Base-by-base conservation (phyloP, 2,113 vertebrate species). In the Dryoscopus gambensis region DNA sequence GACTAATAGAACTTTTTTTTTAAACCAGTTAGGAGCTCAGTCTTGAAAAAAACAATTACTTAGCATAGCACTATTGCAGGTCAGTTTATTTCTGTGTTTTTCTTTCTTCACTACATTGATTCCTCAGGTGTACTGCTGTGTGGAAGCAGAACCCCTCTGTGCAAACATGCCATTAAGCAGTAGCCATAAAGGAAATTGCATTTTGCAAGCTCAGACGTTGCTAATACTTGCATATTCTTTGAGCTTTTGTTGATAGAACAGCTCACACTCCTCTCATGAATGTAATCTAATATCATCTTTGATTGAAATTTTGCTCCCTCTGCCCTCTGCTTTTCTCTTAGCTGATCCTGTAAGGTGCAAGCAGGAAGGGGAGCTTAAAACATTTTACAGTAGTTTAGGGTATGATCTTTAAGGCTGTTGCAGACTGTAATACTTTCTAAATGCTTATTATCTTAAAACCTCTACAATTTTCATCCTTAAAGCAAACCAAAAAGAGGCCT, bases 21-120 rank as follows among this genome's bases (percentile, higher is more conserved):
- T 71, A 37, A 39, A 42, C 11, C 6, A 67, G 2, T 7, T n/a
- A 76, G 23, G 12, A 64, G 1, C 2, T 68, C 3, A 0, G 5
- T 46, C 28, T 78, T 57, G 22, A 77, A 82, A 84, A 90, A 44
- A 46, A 2, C 8, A 53, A 1, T 56, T 77, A 33, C 21, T 79
- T 75, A 68, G 4, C 7, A 19, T 49, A 40, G 19, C 25, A 35
- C 4, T 49, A 23, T 3, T 25, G 31, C 17, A 44, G 8, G 33
- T 28, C 35, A 5, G 1, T 47, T 78, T 68, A 35, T 47, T 69
- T 87, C 28, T 67, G 31, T 39, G 16, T 0, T 23, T 60, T 60
- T 68, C 19, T 82, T 71, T 68, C 35, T 71, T 70, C n/a, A 40
- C 30, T 52, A 7, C 1, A 21, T 33, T 62, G n/a, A 53, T 78